phyloP scores from a whole-genome alignment of 2,797 vertebrate genomes.

The Clarias fuscus region DNA sequence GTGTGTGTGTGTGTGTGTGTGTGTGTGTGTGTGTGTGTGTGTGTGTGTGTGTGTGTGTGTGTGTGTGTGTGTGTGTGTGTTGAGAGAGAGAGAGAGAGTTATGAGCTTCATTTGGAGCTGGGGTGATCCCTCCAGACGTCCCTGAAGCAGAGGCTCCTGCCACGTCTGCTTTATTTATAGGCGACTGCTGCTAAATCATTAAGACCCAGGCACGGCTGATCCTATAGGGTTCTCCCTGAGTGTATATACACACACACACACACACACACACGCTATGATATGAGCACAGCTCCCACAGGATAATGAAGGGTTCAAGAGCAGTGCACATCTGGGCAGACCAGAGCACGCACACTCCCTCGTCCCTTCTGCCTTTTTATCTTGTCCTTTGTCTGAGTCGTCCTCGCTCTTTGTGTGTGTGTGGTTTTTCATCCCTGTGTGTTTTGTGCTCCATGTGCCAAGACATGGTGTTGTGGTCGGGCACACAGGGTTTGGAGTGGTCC shows the following conservation, averaged over 20 bases:
- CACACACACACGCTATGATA: constrained; percentile 8
- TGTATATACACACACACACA: background rate
- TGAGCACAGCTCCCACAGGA: constrained; percentile 33
- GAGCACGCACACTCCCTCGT: background rate
- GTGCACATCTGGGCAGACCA: constrained; percentile 36
- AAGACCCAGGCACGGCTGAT: constrained; percentile 29
- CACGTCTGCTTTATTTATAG: constrained; percentile 40
- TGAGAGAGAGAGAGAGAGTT: constrained; percentile 14
- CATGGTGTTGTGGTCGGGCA: background rate
- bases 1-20: background rate
- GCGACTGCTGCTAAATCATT: constrained; percentile 41
- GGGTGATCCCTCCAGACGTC: constrained; percentile 38
- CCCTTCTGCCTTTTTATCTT: background rate
- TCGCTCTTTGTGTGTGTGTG: background rate
- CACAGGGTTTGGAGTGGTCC: constrained; percentile 3
- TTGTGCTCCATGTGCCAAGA: background rate
- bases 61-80: background rate
- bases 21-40: constrained; percentile 1
- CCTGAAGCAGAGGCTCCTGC: constrained; percentile 35
- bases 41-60: constrained; percentile 16
- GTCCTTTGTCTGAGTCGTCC: background rate
- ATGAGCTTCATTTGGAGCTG: constrained; percentile 42
- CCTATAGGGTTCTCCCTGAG: constrained; percentile 29
- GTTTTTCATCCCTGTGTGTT: constrained; percentile 1
- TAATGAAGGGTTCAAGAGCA: constrained; percentile 28